Evolutionary conservation across 2,888 invertebrate genomes (phyloP).

Genomic region (Agrypnus murinus): DNA sequence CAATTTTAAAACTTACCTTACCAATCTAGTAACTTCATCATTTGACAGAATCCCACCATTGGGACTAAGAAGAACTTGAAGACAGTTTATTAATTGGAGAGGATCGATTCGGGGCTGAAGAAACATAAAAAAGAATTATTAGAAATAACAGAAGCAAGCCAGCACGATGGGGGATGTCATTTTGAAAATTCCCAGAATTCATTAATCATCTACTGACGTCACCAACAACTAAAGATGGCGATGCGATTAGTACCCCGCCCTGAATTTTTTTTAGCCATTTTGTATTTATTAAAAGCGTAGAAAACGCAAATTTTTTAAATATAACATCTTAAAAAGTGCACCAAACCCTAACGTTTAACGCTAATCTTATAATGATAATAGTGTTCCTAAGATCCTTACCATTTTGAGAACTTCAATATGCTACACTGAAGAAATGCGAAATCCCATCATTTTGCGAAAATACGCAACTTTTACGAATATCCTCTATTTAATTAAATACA

Average conservation of each 20-base stretch:
- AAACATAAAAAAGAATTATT: too few species aligned
- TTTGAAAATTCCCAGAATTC: constrained; percentile 33
- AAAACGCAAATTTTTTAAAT: too few species aligned
- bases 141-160: too few species aligned
- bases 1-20: constrained; percentile 78
- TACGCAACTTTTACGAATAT: constrained; percentile 15
- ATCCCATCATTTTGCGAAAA: constrained; percentile 33
- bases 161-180: background rate
- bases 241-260: background rate
- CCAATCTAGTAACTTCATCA: constrained; percentile 90
- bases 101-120: constrained; percentile 95
- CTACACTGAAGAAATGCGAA: constrained; percentile 34
- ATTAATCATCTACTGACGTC: constrained; percentile 28
- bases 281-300: too few species aligned
- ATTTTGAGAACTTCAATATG: constrained; percentile 38
- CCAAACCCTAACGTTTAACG: background rate
- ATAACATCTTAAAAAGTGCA: background rate
- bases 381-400: constrained; percentile 42
- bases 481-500: constrained; percentile 29
- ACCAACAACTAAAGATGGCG: constrained; percentile 29
- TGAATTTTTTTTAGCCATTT: too few species aligned
- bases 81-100: constrained; percentile 89
- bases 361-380: constrained; percentile 1
- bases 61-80: constrained; percentile 88
- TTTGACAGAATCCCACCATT: constrained; percentile 92